A percentile compares a stretch with the other conserved stretches of the same genome.
phyloP scores from a whole-genome alignment of 2,113 vertebrate species.

The Platysteira castanea region DNA sequence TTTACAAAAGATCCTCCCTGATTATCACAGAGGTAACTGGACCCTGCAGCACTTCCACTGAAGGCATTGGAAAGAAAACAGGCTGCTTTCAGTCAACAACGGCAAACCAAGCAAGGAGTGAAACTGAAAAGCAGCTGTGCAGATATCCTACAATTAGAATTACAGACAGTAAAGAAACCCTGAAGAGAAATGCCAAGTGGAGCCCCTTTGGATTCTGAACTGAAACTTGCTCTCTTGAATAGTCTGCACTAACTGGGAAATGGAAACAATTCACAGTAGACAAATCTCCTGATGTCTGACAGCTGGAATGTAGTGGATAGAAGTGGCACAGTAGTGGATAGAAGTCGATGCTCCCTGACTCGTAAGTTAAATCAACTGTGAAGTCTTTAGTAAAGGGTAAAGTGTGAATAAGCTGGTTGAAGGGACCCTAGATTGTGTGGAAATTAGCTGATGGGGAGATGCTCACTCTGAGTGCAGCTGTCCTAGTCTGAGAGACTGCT shows the following conservation, averaged over 20 bases:
- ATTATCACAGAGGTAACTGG: neutral
- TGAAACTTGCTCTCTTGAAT: neutral
- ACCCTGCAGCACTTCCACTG: neutral
- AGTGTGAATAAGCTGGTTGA: neutral
- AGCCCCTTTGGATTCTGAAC: neutral
- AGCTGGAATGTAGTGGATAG: neutral
- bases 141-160: neutral
- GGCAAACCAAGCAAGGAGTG: neutral
- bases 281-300: neutral
- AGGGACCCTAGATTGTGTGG: neutral
- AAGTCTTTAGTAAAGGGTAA: neutral
- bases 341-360: neutral
- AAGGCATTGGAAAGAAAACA: neutral
- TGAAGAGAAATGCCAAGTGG: neutral
- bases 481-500: neutral
- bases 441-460: neutral
- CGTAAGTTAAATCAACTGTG: neutral
- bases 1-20: neutral
- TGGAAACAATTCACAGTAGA: neutral
- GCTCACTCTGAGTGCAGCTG: neutral
- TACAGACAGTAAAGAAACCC: neutral
- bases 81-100: neutral
- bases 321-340: neutral
- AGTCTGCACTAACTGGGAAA: neutral
- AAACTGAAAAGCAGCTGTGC: neutral